Base-by-base conservation (phyloP, 2,888 invertebrate genomes). In the Congeria kusceri region DNA sequence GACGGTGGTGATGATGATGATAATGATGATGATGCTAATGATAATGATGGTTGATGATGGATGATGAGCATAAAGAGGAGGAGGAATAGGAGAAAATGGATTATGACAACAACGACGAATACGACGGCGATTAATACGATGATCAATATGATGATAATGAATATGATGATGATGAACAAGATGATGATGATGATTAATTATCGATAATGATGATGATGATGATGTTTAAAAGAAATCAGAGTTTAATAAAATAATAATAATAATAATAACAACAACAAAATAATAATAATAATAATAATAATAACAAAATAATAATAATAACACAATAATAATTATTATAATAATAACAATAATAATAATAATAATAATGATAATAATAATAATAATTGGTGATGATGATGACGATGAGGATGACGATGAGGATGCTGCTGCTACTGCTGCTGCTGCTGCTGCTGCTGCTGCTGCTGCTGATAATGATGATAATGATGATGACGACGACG, bases 181-280 rank as follows among this genome's bases (percentile, higher is more conserved):
- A 49, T 47, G 20, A 15, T 20, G 65, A 53, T 65, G 56, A 27
- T 65, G 53, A 47, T 27, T n/a, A n/a, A n/a, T n/a, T n/a, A n/a
- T n/a, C n/a, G 53, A 23, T 53, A 15, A 23, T 53, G 53, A 53
- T 53, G 53, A 23, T 53, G 23, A 23, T 53, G 53, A n/a, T 53
- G 53, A 23, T 53, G 53, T 29, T 53, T 49, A 29, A n/a, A n/a
- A n/a, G n/a, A n/a, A 15, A 13, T 46, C 11, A 46, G 46, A 46
- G 46, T 15, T 11, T 13, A 46, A 15, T 46, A 46, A 46, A 46
- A 46, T 13, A 15, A 46, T 13, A 13, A 46, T 46, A 13, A 46
- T n/a, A n/a, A n/a, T n/a, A n/a, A n/a, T n/a, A n/a, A n/a, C n/a
- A n/a, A n/a, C n/a, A n/a, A n/a, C n/a, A n/a, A n/a, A n/a, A n/a